phyloP scores from a whole-genome alignment of 2,113 vertebrate species.

The Emydura subglobosa region DNA sequence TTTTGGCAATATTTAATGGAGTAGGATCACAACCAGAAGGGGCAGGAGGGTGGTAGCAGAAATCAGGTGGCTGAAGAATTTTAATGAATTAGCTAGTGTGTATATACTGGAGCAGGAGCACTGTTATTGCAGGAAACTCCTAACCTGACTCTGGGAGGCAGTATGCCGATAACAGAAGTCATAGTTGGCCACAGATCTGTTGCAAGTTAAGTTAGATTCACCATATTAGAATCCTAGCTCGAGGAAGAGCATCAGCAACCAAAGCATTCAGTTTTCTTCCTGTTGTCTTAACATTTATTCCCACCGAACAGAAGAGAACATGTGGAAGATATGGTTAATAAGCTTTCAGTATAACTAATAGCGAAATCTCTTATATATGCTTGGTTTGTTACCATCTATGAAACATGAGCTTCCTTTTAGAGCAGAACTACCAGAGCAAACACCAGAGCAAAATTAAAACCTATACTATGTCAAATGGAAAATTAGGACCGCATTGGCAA shows the following conservation, averaged over 20 bases:
- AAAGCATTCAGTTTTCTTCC: neutral
- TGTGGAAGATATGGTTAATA: neutral
- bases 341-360: neutral
- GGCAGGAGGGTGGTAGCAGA: neutral
- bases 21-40: neutral
- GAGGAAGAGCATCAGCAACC: neutral
- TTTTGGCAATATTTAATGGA: neutral
- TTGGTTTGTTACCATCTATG: neutral
- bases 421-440: neutral
- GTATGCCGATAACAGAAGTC: neutral
- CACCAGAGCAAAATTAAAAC: neutral
- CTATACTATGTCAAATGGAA: neutral
- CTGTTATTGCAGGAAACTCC: neutral
- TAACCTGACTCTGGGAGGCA: neutral
- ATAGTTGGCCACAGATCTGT: neutral
- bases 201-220: neutral
- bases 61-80: neutral
- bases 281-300: neutral
- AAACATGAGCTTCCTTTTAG: neutral
- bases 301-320: neutral
- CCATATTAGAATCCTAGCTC: neutral
- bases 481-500: neutral
- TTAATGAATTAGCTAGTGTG: neutral
- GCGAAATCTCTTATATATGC: neutral
- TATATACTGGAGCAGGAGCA: neutral